A percentile compares a stretch with the other conserved stretches of the same genome.
Conservation (phyloP, 2,888 invertebrate species). For the Drosophila antonietae region DNA sequence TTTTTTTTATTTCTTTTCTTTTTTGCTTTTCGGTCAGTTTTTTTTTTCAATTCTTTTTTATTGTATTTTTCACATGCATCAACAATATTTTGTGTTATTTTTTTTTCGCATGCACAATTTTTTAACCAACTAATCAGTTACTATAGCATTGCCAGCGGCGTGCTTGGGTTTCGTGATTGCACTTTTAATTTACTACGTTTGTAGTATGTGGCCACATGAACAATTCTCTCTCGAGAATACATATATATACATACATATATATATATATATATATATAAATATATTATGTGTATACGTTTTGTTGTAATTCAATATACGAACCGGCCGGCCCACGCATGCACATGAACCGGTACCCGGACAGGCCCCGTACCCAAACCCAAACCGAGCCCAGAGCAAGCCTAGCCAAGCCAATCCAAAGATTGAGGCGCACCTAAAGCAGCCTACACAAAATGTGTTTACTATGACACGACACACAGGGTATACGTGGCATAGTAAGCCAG, state of each 20-base stretch:
- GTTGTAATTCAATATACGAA: constrained; percentile 39
- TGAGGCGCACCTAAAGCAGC: constrained; percentile 53
- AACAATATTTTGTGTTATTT: constrained; percentile 60
- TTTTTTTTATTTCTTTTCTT: constrained; percentile 35
- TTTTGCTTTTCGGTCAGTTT: constrained; percentile 48
- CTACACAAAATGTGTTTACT: constrained; percentile 35
- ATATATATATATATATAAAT: constrained; percentile 1
- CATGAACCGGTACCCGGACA: constrained; percentile 50
- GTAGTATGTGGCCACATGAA: constrained; percentile 50
- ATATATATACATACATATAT: constrained; percentile 12
- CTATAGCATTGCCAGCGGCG: constrained; percentile 64
- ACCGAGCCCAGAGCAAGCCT: constrained; percentile 12
- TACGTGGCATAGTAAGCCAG: not conserved
- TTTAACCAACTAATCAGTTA: constrained; percentile 72
- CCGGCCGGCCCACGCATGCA: constrained; percentile 78
- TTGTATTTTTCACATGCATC: constrained; percentile 71
- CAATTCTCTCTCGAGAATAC: constrained; percentile 13
- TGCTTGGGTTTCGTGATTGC: constrained; percentile 76
- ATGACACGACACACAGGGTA: constrained; percentile 23
- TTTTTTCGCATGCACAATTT: constrained; percentile 53
- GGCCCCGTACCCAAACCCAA: constrained; percentile 22
- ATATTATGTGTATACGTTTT: not conserved
- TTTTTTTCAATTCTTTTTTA: constrained; percentile 14
- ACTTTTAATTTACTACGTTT: constrained; percentile 74
- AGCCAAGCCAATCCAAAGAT: constrained; percentile 19